A percentile compares a stretch with the other conserved stretches of the same genome.
phyloP scores from a whole-genome alignment of 2,113 vertebrate genomes.

The Eonycteris spelaea region DNA sequence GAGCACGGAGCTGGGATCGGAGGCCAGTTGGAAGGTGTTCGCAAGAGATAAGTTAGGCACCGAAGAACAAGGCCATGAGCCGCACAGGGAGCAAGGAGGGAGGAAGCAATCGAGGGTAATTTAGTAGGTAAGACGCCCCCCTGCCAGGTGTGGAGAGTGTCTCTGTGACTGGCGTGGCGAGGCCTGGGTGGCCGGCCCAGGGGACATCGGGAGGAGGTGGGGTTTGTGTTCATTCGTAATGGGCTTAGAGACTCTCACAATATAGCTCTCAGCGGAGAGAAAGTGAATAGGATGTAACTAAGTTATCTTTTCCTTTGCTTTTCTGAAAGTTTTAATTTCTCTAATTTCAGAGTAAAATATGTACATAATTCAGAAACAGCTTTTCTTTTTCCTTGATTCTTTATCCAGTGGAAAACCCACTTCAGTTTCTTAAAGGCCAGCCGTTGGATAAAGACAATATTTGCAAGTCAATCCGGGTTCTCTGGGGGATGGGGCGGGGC shows the following conservation, averaged over 20 bases:
- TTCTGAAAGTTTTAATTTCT: background rate
- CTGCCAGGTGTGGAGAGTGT: background rate
- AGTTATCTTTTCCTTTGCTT: background rate
- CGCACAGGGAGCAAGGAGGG: background rate
- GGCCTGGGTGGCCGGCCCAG: background rate
- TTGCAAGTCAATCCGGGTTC: conserved; percentile 64
- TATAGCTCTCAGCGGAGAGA: background rate
- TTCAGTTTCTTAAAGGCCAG: conserved; percentile 60
- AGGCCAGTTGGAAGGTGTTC: background rate
- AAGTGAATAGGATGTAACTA: background rate
- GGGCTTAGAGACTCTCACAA: background rate
- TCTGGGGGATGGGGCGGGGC: background rate
- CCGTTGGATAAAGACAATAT: conserved; percentile 66
- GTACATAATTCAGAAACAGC: background rate
- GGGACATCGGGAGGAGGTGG: background rate
- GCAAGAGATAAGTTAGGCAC: background rate
- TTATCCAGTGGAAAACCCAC: conserved; percentile 20
- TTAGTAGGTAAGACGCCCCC: background rate
- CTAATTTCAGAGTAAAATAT: conserved; percentile 35
- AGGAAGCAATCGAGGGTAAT: background rate
- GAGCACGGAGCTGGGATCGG: background rate
- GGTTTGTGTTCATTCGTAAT: background rate
- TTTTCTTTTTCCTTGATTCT: conserved; percentile 22
- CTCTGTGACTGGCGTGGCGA: background rate
- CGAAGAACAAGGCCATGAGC: background rate